Percentiles rank a stretch among this genome's conserved stretches.
These are phyloP conservation scores for Eupelmus urozonus DNA, from an alignment of 2,888 invertebrate genomes.

Conservation along the genomic window DNA sequence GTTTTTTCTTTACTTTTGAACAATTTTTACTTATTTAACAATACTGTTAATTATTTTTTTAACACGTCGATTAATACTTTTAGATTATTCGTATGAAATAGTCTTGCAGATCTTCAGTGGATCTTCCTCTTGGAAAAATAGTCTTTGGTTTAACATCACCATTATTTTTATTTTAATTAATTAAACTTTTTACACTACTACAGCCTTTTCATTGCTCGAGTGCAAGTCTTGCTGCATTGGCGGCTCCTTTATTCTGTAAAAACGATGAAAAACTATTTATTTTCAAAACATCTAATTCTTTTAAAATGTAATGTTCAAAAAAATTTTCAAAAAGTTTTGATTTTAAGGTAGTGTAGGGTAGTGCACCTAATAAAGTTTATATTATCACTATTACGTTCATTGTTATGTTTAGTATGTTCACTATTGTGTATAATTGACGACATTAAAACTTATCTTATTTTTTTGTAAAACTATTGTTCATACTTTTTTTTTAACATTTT, in stretches of 20 bases:
- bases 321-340: no score
- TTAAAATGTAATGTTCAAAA: no score
- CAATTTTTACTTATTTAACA: not conserved
- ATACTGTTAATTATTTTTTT: not conserved
- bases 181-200: conserved; percentile 31
- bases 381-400: no score
- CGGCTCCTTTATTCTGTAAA: conserved; percentile 49
- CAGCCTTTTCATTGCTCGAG: conserved; percentile 37
- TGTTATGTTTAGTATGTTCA: no score
- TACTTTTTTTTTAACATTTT: no score
- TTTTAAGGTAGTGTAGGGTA: no score
- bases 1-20: conserved; percentile 1
- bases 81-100: not conserved
- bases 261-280: conserved; percentile 36
- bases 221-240: conserved; percentile 26
- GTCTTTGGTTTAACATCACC: conserved; percentile 16
- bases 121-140: conserved; percentile 30
- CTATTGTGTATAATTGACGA: no score
- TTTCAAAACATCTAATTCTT: conserved; percentile 6
- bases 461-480: no score
- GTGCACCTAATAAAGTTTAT: no score
- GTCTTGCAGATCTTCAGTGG: conserved; percentile 28
- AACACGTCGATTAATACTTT: not conserved
- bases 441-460: no score
- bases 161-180: conserved; percentile 6